phyloP scores from a whole-genome alignment of 2,888 invertebrate genomes.

The Amblyjoppa fuscipennis region DNA sequence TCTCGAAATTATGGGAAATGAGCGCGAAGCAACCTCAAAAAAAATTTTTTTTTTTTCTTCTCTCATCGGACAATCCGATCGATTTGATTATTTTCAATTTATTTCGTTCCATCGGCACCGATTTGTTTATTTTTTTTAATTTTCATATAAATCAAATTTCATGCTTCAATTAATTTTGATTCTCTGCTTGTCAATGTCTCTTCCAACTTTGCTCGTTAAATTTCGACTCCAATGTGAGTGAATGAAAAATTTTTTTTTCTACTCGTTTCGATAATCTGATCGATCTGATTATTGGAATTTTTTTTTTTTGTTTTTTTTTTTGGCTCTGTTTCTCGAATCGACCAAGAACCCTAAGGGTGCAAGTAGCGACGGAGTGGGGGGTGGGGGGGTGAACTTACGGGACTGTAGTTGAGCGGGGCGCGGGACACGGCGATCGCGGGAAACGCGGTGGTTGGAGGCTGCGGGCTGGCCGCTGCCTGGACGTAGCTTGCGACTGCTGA shows the following conservation, averaged over 20 bases:
- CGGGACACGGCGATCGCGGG: conserved; percentile 97
- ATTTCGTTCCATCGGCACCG: no score
- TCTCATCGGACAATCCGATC: no score
- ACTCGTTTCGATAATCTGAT: no score
- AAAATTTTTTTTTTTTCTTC: no score
- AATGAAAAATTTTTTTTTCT: background rate
- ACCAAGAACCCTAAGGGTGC: conserved; percentile 31
- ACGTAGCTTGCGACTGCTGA: conserved; percentile 94
- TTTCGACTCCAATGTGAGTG: conserved; percentile 28
- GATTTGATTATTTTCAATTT: no score
- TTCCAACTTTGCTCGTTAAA: conserved; percentile 44
- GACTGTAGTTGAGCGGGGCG: conserved; percentile 96
- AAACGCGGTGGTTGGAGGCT: conserved; percentile 95
- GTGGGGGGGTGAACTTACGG: conserved; percentile 88
- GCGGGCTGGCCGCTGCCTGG: conserved; percentile 97
- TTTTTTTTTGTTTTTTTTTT: background rate
- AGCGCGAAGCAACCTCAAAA: no score
- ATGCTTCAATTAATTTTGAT: no score
- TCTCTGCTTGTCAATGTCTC: no score
- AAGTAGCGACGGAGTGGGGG: background rate
- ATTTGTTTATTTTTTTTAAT: no score
- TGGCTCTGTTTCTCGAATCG: background rate
- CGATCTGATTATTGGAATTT: background rate
- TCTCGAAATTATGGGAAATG: no score
- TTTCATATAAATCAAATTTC: no score